Conservation (phyloP, 2,113 vertebrate species). For the Hystrix brachyura region DNA sequence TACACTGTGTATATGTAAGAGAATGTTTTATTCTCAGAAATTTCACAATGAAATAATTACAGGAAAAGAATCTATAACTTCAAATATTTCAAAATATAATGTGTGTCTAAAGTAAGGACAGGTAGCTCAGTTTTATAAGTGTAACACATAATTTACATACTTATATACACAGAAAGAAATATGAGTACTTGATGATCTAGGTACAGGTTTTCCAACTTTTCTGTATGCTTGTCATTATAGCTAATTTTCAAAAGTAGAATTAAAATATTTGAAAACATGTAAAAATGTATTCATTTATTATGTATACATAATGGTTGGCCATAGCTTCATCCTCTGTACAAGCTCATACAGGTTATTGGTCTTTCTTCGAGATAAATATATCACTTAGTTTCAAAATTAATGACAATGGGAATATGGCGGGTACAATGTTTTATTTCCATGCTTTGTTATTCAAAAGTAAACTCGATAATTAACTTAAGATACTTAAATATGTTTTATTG, state of each 20-base stretch:
- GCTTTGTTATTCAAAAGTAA: background rate
- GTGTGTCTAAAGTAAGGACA: background rate
- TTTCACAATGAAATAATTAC: background rate
- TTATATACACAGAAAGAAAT: background rate
- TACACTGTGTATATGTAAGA: background rate
- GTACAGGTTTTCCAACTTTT: background rate
- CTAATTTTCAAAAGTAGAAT: background rate
- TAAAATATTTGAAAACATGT: background rate
- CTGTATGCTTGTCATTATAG: background rate
- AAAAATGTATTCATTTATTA: background rate
- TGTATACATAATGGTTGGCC: background rate
- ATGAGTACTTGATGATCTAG: background rate
- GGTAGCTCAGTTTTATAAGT: background rate
- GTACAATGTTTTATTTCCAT: background rate
- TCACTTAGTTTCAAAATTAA: constrained; percentile 3
- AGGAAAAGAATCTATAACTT: background rate
- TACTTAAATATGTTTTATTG: background rate
- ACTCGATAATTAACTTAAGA: constrained; percentile 8
- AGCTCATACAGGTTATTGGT: background rate
- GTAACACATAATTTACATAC: background rate
- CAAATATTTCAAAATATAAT: background rate
- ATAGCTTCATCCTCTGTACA: background rate
- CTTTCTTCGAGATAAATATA: background rate
- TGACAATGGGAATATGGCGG: background rate
- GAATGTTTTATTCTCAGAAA: background rate